Conservation (phyloP, 2,888 invertebrate genomes). For the Eupithecia pulchellata region DNA sequence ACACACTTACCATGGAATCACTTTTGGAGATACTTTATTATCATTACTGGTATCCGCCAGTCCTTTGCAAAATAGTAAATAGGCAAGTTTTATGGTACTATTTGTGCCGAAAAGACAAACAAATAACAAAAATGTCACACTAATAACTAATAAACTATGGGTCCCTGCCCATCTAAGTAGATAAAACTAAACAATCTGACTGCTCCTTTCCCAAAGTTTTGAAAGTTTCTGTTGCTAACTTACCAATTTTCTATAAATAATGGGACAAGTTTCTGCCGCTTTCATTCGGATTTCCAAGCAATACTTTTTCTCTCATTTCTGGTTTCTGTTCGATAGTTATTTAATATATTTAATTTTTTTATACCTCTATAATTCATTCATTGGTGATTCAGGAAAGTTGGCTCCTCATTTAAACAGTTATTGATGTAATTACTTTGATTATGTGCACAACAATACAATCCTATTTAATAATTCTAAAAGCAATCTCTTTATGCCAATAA, state of each 20-base stretch:
- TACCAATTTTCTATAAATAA: slow-evolving; percentile 46
- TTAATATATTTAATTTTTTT: neutral
- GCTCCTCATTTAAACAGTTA: no score
- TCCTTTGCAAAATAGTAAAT: neutral
- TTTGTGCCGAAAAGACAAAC: slow-evolving; percentile 11
- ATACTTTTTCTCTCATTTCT: slow-evolving; percentile 28
- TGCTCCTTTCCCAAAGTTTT: slow-evolving; percentile 27
- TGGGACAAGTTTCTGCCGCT: slow-evolving; percentile 42
- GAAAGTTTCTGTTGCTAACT: slow-evolving; percentile 40
- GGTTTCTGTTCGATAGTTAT: neutral
- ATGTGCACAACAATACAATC: no score
- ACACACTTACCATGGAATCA: no score
- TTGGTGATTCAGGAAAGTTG: no score
- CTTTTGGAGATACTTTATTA: no score
- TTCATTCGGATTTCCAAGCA: slow-evolving; percentile 38
- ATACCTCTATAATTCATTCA: neutral
- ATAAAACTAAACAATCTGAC: slow-evolving; percentile 41
- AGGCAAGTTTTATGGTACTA: neutral
- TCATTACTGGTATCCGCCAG: neutral
- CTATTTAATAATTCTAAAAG: no score
- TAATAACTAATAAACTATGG: no score
- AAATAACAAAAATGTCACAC: slow-evolving; percentile 8
- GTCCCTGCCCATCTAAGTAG: slow-evolving; percentile 24
- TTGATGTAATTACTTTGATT: no score
- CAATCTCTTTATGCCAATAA: no score